A percentile compares a stretch with the other conserved stretches of the same genome.
These are phyloP conservation scores for Acleris literana DNA, from an alignment of 2,888 invertebrate genomes.

Conservation along the genomic window DNA sequence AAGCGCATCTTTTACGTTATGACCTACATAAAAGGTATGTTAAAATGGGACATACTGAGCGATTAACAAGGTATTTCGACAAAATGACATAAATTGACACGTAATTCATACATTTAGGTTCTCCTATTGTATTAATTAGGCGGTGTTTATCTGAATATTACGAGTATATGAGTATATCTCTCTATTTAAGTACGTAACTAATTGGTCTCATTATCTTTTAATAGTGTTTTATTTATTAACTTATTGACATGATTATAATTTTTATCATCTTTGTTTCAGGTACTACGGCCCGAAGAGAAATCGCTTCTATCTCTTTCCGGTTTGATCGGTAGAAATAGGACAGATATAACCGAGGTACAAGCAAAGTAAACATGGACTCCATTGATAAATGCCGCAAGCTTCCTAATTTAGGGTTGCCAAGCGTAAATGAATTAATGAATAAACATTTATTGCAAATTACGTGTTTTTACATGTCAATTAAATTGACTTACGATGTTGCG, in stretches of 20 bases:
- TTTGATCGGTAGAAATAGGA: slow-evolving; percentile 6
- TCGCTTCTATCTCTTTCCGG: slow-evolving; percentile 20
- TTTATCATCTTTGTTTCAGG: slow-evolving; percentile 26
- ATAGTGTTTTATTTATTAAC: neutral
- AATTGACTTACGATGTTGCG: too few species aligned
- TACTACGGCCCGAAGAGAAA: slow-evolving; percentile 7
- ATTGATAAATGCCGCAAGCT: slow-evolving; percentile 18
- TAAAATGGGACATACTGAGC: too few species aligned
- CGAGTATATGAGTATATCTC: too few species aligned
- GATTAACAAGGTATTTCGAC: too few species aligned
- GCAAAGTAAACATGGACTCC: slow-evolving; percentile 1
- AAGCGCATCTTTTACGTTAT: too few species aligned
- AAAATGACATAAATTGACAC: too few species aligned
- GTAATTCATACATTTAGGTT: too few species aligned
- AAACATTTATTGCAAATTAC: too few species aligned
- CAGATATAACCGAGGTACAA: slow-evolving; percentile 7
- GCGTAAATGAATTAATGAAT: neutral
- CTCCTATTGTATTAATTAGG: too few species aligned
- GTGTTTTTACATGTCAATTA: too few species aligned
- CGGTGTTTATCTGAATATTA: too few species aligned
- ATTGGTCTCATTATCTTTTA: neutral
- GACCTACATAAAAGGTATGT: too few species aligned
- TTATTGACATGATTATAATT: neutral
- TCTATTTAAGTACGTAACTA: neutral
- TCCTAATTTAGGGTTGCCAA: slow-evolving; percentile 8